Base-by-base conservation (phyloP, 23 tunicate genomes). In the Styela clava region DNA sequence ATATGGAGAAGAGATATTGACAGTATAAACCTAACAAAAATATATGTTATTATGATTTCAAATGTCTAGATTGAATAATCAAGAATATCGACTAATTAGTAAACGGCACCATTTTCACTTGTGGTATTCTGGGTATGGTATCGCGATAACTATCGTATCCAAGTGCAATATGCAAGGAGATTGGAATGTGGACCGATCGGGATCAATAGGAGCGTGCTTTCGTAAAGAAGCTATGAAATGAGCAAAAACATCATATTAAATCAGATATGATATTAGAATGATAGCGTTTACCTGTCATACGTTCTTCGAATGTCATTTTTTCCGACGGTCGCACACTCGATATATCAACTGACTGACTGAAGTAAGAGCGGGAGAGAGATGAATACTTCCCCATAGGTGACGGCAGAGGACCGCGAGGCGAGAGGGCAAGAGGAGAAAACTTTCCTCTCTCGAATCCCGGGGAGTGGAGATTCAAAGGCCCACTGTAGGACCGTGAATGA, bases 401-500 rank as follows among this genome's bases (percentile, higher is more conserved):
- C 30, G 31, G 16, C 23, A 67, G 16, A 29, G 71, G 31, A 29
- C 71, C 31, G 31, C 31, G 71, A 18, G 71, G 71, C 16, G 71
- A 67, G 32, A 67, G 56, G 56, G 56, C 56, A 12, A 44, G 56
- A 44, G 56, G 56, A 44, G 56, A 44, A 12, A 44, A 44, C 12
- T 44, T 44, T 44, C 56, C 56, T 44, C 56, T 44, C 31, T 67
- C 71, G 23, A 67, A 25, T 29, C 31, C 56, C 9, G 56, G 56
- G 7, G 32, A 25, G 71, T 29, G 31, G 0, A 67, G 71, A 67
- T 0, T 25, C 16, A 67, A 24, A 0, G 71, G 31, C 16, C 71
- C 71, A 67, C 71, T 67, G 71, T 67, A 67, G 23, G 71, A 67
- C 31, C 71, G 21, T 25, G 71, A 67, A 67, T 67, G 71, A 22